Evolutionary conservation across 2,888 invertebrate genomes (phyloP).

Genomic region (Polyommatus iphigenia): DNA sequence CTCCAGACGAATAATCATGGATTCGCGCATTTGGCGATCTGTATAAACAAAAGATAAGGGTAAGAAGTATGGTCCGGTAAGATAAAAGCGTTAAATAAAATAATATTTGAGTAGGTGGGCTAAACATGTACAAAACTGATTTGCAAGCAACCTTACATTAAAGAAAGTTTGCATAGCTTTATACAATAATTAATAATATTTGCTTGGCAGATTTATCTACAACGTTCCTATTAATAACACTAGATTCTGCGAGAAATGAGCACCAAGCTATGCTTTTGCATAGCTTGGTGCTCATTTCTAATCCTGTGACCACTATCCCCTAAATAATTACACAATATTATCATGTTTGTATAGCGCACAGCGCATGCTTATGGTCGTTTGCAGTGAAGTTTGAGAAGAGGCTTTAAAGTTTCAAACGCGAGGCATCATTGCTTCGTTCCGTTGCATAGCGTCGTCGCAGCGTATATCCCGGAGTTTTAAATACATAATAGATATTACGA

Average conservation of each 20-base stretch:
- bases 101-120: too few species aligned
- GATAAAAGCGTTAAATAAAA: background rate
- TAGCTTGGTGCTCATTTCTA: too few species aligned
- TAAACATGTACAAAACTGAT: too few species aligned
- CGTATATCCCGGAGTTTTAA: too few species aligned
- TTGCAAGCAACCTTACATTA: background rate
- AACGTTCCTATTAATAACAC: background rate
- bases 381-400: too few species aligned
- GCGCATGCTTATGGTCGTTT: background rate
- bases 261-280: background rate
- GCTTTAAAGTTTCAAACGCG: too few species aligned
- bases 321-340: too few species aligned
- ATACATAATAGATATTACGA: background rate
- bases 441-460: background rate
- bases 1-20: conserved; percentile 37
- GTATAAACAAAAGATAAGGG: background rate
- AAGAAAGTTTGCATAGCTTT: background rate
- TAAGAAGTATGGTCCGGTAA: background rate
- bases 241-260: background rate
- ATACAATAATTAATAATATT: background rate
- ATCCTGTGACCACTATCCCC: too few species aligned
- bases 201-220: background rate
- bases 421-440: background rate
- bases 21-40: conserved; percentile 3
- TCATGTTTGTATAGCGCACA: too few species aligned